These are phyloP conservation scores for Atlantisia rogersi DNA, from an alignment of 2,113 vertebrate genomes.

Conservation along the genomic window DNA sequence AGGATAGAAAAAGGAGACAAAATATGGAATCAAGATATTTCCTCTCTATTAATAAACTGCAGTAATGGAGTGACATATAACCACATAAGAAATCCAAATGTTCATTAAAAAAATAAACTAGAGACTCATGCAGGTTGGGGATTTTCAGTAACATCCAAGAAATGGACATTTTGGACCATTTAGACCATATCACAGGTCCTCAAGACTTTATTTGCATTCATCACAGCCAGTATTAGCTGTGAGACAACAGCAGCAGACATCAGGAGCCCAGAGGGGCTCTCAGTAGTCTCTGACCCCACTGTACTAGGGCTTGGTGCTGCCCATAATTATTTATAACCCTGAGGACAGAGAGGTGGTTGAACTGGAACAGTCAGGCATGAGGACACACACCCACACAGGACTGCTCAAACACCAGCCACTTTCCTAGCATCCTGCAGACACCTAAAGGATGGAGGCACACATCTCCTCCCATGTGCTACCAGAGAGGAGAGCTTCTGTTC, in stretches of 20 bases:
- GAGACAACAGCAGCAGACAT: neutral
- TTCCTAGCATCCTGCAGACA: neutral
- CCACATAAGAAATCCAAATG: neutral
- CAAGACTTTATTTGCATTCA: neutral
- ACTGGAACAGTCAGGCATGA: neutral
- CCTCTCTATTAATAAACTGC: neutral
- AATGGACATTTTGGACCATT: neutral
- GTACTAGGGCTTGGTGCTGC: neutral
- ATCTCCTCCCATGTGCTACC: neutral
- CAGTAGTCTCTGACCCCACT: neutral
- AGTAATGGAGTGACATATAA: neutral
- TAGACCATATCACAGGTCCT: neutral
- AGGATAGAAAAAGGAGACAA: neutral
- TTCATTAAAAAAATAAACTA: neutral
- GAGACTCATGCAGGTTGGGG: neutral
- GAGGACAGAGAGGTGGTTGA: neutral
- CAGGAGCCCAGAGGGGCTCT: neutral
- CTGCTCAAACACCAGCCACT: neutral
- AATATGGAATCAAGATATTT: neutral
- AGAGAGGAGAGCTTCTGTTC: neutral
- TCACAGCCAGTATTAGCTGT: neutral
- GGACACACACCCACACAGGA: neutral
- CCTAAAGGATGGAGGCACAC: neutral
- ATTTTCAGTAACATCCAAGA: neutral
- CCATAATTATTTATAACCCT: neutral